phyloP scores from a whole-genome alignment of 2,888 invertebrate species.

The Acrobasis repandana region DNA sequence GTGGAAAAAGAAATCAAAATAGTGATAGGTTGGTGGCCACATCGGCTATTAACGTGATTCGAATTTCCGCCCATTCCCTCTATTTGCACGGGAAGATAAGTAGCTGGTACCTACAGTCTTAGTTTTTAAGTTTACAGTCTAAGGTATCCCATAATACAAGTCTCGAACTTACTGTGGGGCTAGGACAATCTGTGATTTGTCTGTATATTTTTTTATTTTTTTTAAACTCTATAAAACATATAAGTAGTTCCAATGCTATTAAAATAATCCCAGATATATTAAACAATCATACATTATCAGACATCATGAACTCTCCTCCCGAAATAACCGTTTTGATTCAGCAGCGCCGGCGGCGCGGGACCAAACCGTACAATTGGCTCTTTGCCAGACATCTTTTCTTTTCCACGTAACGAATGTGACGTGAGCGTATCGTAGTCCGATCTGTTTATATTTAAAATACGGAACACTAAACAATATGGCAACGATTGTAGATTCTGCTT shows the following conservation, averaged over 20 bases:
- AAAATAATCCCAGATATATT: background rate
- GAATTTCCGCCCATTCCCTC: too few relatives aligned
- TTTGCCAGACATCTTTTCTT: background rate
- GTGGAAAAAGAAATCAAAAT: too few relatives aligned
- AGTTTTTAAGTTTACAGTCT: too few relatives aligned
- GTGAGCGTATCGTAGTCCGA: constrained; percentile 1
- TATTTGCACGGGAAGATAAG: too few relatives aligned
- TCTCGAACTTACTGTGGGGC: too few relatives aligned
- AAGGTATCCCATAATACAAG: too few relatives aligned
- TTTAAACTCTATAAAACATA: too few relatives aligned
- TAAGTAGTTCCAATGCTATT: background rate
- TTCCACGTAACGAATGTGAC: constrained; percentile 3
- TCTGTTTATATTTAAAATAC: constrained; percentile 12
- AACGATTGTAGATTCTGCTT: background rate
- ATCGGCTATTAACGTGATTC: too few relatives aligned
- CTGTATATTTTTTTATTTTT: too few relatives aligned
- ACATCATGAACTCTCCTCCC: background rate
- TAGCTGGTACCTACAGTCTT: too few relatives aligned
- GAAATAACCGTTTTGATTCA: background rate
- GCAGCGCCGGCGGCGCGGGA: background rate
- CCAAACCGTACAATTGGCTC: background rate
- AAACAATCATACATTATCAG: background rate
- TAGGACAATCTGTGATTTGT: too few relatives aligned
- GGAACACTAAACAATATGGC: constrained; percentile 6
- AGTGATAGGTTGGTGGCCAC: too few relatives aligned